Base-by-base conservation (phyloP, 2,113 vertebrate genomes). In the Nyctereutes procyonoides region DNA sequence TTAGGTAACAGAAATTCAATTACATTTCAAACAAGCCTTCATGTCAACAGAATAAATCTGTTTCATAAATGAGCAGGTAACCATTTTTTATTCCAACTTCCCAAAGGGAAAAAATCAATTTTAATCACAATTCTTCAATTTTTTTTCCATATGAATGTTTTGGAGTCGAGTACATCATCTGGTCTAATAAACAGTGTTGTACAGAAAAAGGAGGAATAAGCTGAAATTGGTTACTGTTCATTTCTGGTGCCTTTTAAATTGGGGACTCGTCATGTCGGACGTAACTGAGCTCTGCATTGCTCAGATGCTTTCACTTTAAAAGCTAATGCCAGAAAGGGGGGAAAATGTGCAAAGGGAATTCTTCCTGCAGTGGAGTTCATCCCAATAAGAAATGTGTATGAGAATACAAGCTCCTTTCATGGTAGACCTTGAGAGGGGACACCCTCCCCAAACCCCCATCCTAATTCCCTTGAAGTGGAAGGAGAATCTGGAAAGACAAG, bases 91-190 rank as follows among this genome's bases (percentile, higher is more conserved):
- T 99, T 99, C 98, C 98, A 98, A 98, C 99, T 99, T 99, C 99
- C 99, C 99, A 99, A 99, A 99, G 99, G 99, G 98, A 99, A 99
- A 99, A 99, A 99, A 99, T 99, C 99, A 99, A 99, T 99, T 99
- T 99, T 99, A 99, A 99, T 99, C 99, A 99, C 99, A 99, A 99
- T 99, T 99, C 99, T 98, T 99, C 99, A 98, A 98, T 98, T 98
- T 99, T 98, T 98, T 98, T 98, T 98, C 98, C 98, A 98, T 99
- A 99, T 98, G 99, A 99, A 99, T 99, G 99, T 99, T 99, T 98
- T 98, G 98, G 98, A 98, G 98, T 98, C 74, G 98, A 98, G 99
- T 99, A 99, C 98, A 99, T 99, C 99, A 99, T 99, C 98, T 98
- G 98, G 98, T 98, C 98, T 99, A 99, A 99, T 99, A 99, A 99